phyloP scores from a whole-genome alignment of 1,140 invertebrate genomes.

The Nymphalis io region DNA sequence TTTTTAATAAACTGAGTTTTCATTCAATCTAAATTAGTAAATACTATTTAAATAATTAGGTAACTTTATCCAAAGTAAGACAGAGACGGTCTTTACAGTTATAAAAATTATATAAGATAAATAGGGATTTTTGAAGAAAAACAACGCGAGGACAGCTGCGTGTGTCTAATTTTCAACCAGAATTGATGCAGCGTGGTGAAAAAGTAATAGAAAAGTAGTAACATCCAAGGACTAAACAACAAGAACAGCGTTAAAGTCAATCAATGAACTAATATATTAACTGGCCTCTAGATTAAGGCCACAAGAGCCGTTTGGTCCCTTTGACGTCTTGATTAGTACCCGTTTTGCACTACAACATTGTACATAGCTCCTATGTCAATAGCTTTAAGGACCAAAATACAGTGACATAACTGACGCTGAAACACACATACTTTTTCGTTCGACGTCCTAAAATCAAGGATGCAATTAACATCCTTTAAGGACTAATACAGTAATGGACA shows the following conservation, averaged over 20 bases:
- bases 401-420: neutral
- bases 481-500: neutral
- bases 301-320: constrained; percentile 1
- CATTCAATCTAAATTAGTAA: no score
- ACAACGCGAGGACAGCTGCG: no score
- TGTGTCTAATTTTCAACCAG: no score
- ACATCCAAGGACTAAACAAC: neutral
- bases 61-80: no score
- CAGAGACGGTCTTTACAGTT: no score
- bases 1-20: no score
- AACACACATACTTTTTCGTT: neutral
- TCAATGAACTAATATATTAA: constrained; percentile 25
- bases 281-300: constrained; percentile 24
- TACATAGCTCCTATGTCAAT: neutral
- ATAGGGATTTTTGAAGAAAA: no score
- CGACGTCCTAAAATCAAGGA: constrained; percentile 25
- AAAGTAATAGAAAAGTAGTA: neutral
- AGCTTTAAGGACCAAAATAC: neutral
- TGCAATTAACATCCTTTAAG: constrained; percentile 27
- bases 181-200: no score
- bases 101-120: no score
- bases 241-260: constrained; percentile 2
- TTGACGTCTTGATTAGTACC: constrained; percentile 22
- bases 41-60: no score
- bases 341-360: neutral